Evolutionary conservation across 2,888 invertebrate genomes (phyloP).

Genomic region (Sinodicranocentrus sp.): DNA sequence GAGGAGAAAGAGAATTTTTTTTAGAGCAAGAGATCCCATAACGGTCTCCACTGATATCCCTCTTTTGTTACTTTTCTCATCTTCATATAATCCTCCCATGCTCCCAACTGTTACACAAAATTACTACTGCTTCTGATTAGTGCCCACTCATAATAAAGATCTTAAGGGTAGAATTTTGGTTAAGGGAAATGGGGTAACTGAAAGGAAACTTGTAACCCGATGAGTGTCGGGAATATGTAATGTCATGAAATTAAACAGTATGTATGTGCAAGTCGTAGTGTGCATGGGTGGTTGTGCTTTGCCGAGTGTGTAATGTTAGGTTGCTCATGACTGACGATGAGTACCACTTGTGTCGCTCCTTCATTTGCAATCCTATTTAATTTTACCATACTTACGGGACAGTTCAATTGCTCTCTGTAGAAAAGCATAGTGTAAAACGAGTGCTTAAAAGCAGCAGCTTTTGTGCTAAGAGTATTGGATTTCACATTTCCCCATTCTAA

Average conservation of each 20-base stretch:
- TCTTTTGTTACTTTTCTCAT: not conserved
- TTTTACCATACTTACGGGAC: slow-evolving; percentile 31
- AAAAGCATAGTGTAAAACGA: too few species aligned
- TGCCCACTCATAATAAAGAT: slow-evolving; percentile 36
- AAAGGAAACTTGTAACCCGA: slow-evolving; percentile 30
- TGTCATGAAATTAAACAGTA: slow-evolving; percentile 23
- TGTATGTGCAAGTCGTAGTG: slow-evolving; percentile 17
- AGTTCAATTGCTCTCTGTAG: slow-evolving; percentile 7
- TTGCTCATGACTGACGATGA: not conserved
- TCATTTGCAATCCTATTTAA: slow-evolving; percentile 36
- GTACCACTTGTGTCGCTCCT: slow-evolving; percentile 34
- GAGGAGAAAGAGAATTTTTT: too few species aligned
- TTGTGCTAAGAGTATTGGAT: too few species aligned
- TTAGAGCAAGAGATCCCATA: not conserved
- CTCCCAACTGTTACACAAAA: slow-evolving; percentile 60
- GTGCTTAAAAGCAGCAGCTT: too few species aligned
- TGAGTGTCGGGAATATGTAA: slow-evolving; percentile 35
- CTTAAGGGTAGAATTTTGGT: slow-evolving; percentile 43
- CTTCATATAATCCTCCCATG: not conserved
- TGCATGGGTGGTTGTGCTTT: not conserved
- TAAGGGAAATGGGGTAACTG: slow-evolving; percentile 27
- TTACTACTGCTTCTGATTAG: slow-evolving; percentile 60
- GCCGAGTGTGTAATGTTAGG: slow-evolving; percentile 17
- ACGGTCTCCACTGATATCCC: not conserved
- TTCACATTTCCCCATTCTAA: too few species aligned